Evolutionary conservation across 2,888 invertebrate species (phyloP).

Genomic region (Patella depressa): DNA sequence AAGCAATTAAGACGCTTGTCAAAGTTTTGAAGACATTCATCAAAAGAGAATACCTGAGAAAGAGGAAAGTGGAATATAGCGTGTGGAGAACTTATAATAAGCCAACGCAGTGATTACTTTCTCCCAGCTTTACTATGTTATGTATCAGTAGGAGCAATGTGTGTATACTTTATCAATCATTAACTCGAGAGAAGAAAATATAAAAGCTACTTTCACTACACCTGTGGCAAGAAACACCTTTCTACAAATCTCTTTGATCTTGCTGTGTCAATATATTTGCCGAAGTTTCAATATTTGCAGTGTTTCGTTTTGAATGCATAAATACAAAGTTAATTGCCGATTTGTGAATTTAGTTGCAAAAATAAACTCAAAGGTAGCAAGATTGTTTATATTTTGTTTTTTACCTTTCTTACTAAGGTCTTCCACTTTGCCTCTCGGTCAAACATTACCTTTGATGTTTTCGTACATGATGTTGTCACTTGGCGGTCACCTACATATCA

Average conservation of each 20-base stretch:
- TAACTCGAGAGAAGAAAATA: neutral
- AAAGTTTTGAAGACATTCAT: slow-evolving; percentile 2
- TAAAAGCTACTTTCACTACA: neutral
- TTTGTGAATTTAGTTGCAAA: slow-evolving; percentile 13
- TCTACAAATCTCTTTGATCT: slow-evolving; percentile 2
- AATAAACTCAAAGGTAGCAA: slow-evolving; percentile 9
- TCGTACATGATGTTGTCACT: slow-evolving; percentile 10
- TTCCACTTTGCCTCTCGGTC: neutral
- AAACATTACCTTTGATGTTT: slow-evolving; percentile 5
- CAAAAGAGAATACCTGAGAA: slow-evolving; percentile 4
- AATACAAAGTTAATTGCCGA: slow-evolving; percentile 13
- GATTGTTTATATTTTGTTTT: slow-evolving; percentile 1
- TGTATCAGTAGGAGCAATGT: too few species aligned
- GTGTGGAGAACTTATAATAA: neutral
- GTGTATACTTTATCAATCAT: too few species aligned
- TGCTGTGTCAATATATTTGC: neutral
- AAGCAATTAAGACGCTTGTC: slow-evolving; percentile 1
- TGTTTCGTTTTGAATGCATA: slow-evolving; percentile 13
- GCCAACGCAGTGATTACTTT: neutral
- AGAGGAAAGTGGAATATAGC: neutral
- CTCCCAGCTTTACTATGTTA: neutral
- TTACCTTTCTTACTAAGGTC: slow-evolving; percentile 4
- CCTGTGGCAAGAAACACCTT: slow-evolving; percentile 5
- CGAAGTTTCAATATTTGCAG: neutral
- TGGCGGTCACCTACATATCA: slow-evolving; percentile 1